Base-by-base conservation (phyloP, 2,888 invertebrate genomes). In the Noctuana brunneofusca region DNA sequence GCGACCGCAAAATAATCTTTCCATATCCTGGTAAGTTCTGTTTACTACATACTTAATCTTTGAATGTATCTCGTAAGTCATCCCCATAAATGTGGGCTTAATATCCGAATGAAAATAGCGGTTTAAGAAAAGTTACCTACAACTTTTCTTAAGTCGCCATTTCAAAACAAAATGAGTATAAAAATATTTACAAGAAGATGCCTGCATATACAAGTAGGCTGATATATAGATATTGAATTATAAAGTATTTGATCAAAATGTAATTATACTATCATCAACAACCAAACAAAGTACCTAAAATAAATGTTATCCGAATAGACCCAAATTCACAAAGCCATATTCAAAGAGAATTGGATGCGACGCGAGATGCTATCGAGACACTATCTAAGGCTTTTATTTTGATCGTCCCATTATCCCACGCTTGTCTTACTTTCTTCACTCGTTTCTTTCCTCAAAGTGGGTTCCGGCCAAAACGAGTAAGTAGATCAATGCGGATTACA, bases 381-480 rank as follows among this genome's bases (percentile, higher is more conserved):
- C 56, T 60, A 66, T 66, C 65, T 63, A 58, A 53, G 52, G 53
- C 65, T 63, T 67, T 68, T 67, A 68, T 50, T 63, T 63, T 56
- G 56, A 50, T 56, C 63, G 56, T 56, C 43, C 56, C 63, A 56
- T 56, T 56, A 63, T 83, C 86, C 83, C 85, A 86, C 86, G 85
- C 77, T 78, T 71, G 78, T 71, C 75, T 79, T 75, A 82, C 82
- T 84, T 86, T 85, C 81, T 74, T 80, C 74, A 71, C 72, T 70
- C 70, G 68, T 74, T 73, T 71, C 70, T 69, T 66, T 72, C 63
- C 65, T 66, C 69, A 75, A 76, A 27, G 77, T 73, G 73, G 80
- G 76, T 77, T 78, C 75, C 76, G 46, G 27, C 63, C 56, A 63
- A 58, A 65, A 53, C 22, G 22, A 18, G 52, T 50, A 58, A 57